These are phyloP conservation scores for Erythrocercus mccallii DNA, from an alignment of 2,113 vertebrate species.

Conservation along the genomic window DNA sequence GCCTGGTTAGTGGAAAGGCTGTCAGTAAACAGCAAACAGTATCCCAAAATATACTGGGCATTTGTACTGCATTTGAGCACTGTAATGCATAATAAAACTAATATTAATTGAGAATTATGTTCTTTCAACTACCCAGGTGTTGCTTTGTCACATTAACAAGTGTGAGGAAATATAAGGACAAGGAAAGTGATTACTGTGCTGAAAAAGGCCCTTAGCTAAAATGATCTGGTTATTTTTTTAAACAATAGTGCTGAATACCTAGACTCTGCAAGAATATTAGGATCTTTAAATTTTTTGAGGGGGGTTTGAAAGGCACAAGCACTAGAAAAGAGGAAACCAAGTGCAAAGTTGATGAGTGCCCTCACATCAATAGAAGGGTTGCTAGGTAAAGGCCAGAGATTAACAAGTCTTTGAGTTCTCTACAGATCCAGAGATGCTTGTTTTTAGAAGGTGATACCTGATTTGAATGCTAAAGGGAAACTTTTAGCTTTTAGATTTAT, in stretches of 20 bases:
- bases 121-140: neutral
- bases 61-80: neutral
- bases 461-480: neutral
- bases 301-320: neutral
- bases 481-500: neutral
- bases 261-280: neutral
- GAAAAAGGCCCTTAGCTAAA: neutral
- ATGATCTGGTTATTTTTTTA: neutral
- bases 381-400: accelerated
- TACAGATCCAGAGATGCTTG: neutral
- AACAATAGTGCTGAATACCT: neutral
- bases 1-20: neutral
- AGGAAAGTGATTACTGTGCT: neutral
- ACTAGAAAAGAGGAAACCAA: neutral
- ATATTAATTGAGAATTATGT: neutral
- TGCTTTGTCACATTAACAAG: neutral
- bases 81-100: neutral
- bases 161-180: neutral
- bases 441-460: neutral
- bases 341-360: neutral
- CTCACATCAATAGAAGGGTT: neutral
- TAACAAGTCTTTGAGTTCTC: neutral
- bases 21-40: neutral
- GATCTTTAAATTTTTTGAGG: neutral
- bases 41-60: neutral